phyloP scores from a whole-genome alignment of 2,113 vertebrate genomes.

The Budorcas taxicolor region DNA sequence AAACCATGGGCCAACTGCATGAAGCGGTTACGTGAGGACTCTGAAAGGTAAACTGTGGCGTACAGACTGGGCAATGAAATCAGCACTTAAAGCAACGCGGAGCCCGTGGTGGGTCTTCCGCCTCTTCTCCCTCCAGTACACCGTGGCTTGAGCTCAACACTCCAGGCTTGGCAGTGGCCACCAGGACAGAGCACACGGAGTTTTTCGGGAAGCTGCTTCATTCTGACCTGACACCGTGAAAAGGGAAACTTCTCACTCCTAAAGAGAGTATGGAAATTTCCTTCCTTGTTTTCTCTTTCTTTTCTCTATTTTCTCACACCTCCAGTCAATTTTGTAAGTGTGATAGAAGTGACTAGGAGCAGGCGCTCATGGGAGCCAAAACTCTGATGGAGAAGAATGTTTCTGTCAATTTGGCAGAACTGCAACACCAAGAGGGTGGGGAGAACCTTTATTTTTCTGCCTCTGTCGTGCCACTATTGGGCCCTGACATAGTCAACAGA shows the following conservation, averaged over 20 bases:
- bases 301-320: not conserved
- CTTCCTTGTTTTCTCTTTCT: not conserved
- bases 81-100: not conserved
- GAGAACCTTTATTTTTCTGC: not conserved
- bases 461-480: not conserved
- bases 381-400: not conserved
- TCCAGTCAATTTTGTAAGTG: not conserved
- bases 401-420: not conserved
- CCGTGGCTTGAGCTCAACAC: not conserved
- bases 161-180: not conserved
- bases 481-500: fast-evolving
- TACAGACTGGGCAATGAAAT: not conserved
- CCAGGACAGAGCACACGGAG: not conserved
- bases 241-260: not conserved
- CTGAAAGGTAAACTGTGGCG: not conserved
- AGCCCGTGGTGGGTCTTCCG: not conserved
- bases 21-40: not conserved
- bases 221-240: not conserved
- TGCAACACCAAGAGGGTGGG: no score
- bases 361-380: not conserved
- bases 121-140: no score
- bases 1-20: fast-evolving
- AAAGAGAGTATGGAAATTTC: not conserved
- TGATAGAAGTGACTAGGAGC: no score
- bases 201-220: not conserved